phyloP scores from a whole-genome alignment of 2,113 vertebrate species.

The Synchiropus splendidus region DNA sequence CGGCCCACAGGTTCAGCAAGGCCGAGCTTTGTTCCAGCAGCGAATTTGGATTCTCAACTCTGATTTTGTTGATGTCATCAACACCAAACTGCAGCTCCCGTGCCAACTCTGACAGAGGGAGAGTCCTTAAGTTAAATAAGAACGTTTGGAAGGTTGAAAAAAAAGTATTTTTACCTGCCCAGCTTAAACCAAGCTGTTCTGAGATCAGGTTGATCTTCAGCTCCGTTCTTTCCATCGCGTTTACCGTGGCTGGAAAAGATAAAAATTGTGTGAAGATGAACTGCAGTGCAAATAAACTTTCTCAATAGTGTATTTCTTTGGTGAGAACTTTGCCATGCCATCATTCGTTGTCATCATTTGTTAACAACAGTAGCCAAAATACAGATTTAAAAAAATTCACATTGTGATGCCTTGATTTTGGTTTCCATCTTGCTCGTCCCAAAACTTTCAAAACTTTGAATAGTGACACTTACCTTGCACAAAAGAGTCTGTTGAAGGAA shows the following conservation, averaged over 20 bases:
- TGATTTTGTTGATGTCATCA: conserved; percentile 94
- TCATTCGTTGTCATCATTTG: too few species aligned
- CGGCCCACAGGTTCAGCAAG: conserved; percentile 84
- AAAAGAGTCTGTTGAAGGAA: conserved; percentile 42
- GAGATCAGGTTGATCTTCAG: conserved; percentile 88
- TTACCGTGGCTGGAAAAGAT: conserved; percentile 69
- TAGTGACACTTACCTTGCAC: conserved; percentile 45
- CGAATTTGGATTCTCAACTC: conserved; percentile 94
- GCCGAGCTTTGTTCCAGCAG: conserved; percentile 88
- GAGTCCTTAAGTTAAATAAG: not conserved
- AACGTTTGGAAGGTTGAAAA: not conserved
- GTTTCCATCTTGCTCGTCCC: too few species aligned
- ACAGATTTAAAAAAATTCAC: too few species aligned
- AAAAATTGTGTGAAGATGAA: conserved; percentile 6
- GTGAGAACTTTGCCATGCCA: too few species aligned
- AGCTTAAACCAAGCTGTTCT: conserved; percentile 91
- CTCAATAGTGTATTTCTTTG: not conserved
- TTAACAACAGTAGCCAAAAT: too few species aligned
- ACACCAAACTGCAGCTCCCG: conserved; percentile 88
- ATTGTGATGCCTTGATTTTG: too few species aligned
- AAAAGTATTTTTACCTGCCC: conserved; percentile 75
- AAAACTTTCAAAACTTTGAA: conserved; percentile 13
- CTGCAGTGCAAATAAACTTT: conserved; percentile 5
- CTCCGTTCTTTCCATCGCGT: conserved; percentile 77
- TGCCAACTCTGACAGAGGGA: conserved; percentile 73